Evolutionary conservation across 1,140 invertebrate genomes (phyloP), one percentile per base, ranked within the genome.

Genomic region (Megathymus violae): DNA sequence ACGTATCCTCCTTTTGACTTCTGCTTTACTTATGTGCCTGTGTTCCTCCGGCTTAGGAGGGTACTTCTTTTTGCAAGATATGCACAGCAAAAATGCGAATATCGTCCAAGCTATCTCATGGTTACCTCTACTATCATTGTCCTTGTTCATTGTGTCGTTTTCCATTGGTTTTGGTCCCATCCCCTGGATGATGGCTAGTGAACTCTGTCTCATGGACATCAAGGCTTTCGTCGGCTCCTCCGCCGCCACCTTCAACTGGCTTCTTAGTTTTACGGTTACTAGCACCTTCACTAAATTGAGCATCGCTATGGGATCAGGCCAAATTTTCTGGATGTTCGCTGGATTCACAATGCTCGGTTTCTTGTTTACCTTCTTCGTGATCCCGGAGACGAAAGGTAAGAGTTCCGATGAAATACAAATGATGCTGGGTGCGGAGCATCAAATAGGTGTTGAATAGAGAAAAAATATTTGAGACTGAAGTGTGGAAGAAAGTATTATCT

Each of bases 371-470:
- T 94, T 94, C 64, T 92, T 96, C 41, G 80, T 96, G 11, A 94
- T 98, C 3, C 96, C 97, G 0, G 97, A 99, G 89, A 98, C 97
- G 0, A 98, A 98, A 91, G 97, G 97, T 7, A 97, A 97, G 84
- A 94, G 94, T 34, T 89, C 97, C 2, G 95, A 97, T 51, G 95
- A 98, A 86, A 97, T 98, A 72, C 95, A 96, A 82, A 75, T 85
- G 2, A 90, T 94, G 69, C 82, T 96, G 10, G 88, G 88, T 0
- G 86, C 76, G 0, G 71, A 78, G 44, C 85, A 83, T 9, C 27
- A 31, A 9, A 31, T 9, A 4, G 5, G 5, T 22, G 27, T 31
- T 1, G 27, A 31, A 9, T 31, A 31, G 27, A 31, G 1, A 7
- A 31, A 31, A 9, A 1, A 31, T 31, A n/a, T n/a, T n/a, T n/a